A percentile compares a stretch with the other conserved stretches of the same genome.
phyloP scores from a whole-genome alignment of 2,797 vertebrate genomes.

The Hoplostethus mediterraneus region DNA sequence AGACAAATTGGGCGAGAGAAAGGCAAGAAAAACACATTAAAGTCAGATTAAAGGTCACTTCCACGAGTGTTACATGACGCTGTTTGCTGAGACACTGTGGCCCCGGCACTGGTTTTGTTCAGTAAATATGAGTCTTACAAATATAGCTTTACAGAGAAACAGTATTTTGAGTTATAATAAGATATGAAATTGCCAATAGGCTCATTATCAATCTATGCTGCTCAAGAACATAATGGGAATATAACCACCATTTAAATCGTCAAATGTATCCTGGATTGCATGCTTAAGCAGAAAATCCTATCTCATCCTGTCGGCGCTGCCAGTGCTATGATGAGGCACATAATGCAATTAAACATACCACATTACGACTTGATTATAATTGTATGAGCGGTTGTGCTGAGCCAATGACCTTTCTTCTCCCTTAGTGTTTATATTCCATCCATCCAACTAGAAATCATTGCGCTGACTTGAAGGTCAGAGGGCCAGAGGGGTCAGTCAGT shows the following conservation, averaged over 20 bases:
- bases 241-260: neutral
- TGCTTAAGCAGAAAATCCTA: neutral
- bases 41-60: conserved; percentile 13
- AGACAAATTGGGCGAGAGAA: conserved; percentile 34
- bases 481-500: conserved; percentile 47
- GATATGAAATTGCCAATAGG: no score
- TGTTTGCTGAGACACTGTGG: conserved; percentile 6
- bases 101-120: conserved; percentile 14
- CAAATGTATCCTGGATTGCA: no score
- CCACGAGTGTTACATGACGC: neutral
- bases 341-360: conserved; percentile 29
- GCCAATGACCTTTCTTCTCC: conserved; percentile 49
- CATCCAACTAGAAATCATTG: conserved; percentile 43
- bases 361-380: conserved; percentile 36
- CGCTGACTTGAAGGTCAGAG: conserved; percentile 62
- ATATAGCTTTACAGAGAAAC: neutral
- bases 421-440: conserved; percentile 49
- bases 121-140: neutral
- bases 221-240: neutral
- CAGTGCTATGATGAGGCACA: conserved; percentile 1
- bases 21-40: conserved; percentile 18
- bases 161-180: no score
- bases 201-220: neutral
- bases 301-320: neutral
- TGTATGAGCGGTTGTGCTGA: conserved; percentile 42